Percentiles rank a stretch among this genome's conserved stretches.
phyloP scores from a whole-genome alignment of 2,113 vertebrate genomes.

The Corythornis madagascariensis region DNA sequence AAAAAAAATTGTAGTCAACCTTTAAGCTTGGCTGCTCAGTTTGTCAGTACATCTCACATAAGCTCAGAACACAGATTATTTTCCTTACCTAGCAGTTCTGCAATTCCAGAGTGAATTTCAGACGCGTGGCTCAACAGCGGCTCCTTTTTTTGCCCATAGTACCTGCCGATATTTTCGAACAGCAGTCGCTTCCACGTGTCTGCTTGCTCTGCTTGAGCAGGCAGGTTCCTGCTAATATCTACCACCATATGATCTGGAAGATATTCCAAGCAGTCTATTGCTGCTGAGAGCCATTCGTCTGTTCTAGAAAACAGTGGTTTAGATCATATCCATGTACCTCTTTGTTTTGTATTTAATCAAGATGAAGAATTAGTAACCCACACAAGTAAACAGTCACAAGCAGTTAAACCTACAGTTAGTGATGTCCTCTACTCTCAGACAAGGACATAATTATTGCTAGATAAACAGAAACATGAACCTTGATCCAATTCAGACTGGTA shows the following conservation, averaged over 20 bases:
- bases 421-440: not conserved
- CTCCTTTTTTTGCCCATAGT: constrained; percentile 84
- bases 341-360: not conserved
- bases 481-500: not conserved
- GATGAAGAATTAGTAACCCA: constrained; percentile 29
- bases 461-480: constrained; percentile 42
- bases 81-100: constrained; percentile 90
- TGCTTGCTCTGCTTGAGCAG: constrained; percentile 79
- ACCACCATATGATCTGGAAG: constrained; percentile 92
- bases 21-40: not conserved
- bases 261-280: constrained; percentile 92
- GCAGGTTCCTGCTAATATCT: constrained; percentile 90
- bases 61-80: not conserved
- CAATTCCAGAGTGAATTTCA: constrained; percentile 92
- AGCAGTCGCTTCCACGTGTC: constrained; percentile 84
- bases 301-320: constrained; percentile 73
- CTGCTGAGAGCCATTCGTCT: constrained; percentile 92
- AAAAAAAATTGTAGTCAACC: not conserved
- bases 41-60: not conserved
- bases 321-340: not conserved
- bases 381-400: not conserved
- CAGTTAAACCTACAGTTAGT: constrained; percentile 4
- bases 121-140: constrained; percentile 89
- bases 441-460: not conserved
- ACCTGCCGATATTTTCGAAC: constrained; percentile 84